phyloP scores from a whole-genome alignment of 1,140 invertebrate genomes.

The Achatina immaculata region DNA sequence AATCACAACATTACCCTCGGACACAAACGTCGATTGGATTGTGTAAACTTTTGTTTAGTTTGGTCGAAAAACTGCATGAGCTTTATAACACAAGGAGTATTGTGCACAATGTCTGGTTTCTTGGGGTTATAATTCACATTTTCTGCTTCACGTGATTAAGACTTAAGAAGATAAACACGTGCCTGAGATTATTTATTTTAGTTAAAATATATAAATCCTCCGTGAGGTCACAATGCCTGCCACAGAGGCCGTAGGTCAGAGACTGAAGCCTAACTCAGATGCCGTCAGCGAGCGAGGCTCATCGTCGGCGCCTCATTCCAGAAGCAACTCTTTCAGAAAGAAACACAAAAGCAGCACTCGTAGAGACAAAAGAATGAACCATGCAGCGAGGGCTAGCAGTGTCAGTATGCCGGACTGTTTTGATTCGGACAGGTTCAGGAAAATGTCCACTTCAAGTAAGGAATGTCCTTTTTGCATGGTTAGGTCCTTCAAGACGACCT shows the following conservation, averaged over 20 bases:
- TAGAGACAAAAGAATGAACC: slow-evolving; percentile 12
- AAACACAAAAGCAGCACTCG: slow-evolving; percentile 17
- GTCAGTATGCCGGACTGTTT: slow-evolving; percentile 29
- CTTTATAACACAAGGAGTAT: background rate
- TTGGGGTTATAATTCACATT: background rate
- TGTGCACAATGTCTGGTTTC: background rate
- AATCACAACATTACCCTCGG: background rate
- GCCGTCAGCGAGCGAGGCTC: background rate
- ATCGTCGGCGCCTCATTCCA: slow-evolving; percentile 21
- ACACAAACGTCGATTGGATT: no score
- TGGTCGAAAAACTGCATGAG: no score
- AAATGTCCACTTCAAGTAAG: background rate
- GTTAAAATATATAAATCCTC: background rate
- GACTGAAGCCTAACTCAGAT: background rate
- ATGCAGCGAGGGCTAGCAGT: slow-evolving; percentile 15
- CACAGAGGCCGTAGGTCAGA: background rate
- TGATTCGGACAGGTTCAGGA: background rate
- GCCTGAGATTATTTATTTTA: background rate
- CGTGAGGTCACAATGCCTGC: background rate
- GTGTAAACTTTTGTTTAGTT: no score
- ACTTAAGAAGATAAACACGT: background rate
- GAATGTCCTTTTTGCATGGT: slow-evolving; percentile 32
- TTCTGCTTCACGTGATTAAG: background rate
- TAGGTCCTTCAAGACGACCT: slow-evolving; percentile 33
- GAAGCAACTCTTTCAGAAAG: slow-evolving; percentile 30